Evolutionary conservation across 2,113 vertebrate genomes (phyloP).

Genomic region (Myotis yumanensis): DNA sequence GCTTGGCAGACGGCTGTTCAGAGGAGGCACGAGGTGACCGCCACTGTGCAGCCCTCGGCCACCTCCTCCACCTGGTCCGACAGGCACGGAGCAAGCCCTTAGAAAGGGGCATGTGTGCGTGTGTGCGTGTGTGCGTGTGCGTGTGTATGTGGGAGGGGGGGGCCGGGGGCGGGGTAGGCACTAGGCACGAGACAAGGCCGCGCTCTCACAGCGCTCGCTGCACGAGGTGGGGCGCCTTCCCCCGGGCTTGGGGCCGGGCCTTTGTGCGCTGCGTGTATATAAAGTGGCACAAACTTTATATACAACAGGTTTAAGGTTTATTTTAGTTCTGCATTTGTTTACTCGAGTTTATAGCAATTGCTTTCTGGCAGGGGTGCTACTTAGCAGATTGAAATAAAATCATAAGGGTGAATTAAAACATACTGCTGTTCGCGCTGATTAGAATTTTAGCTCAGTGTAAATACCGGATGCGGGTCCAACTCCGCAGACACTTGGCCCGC

Average conservation of each 20-base stretch:
- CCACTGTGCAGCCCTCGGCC: conserved; percentile 72
- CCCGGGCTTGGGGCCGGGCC: conserved; percentile 71
- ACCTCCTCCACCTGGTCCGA: conserved; percentile 77
- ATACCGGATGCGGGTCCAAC: conserved; percentile 92
- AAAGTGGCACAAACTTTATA: conserved; percentile 82
- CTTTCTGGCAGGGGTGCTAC: conserved; percentile 89
- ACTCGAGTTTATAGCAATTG: conserved; percentile 89
- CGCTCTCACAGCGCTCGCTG: conserved; percentile 73
- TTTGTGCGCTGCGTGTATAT: conserved; percentile 74
- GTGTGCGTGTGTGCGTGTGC: background rate
- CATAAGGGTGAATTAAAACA: conserved; percentile 91
- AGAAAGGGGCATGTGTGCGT: background rate
- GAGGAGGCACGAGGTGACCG: conserved; percentile 83
- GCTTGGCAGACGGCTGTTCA: conserved; percentile 86
- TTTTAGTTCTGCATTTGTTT: conserved; percentile 84
- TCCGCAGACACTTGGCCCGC: conserved; percentile 88
- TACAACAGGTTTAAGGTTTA: conserved; percentile 82
- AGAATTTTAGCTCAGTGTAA: conserved; percentile 89
- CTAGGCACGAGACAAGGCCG: conserved; percentile 7
- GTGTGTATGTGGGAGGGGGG: background rate
- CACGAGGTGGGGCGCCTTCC: conserved; percentile 45
- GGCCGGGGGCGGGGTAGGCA: too few species aligned
- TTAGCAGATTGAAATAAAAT: conserved; percentile 91
- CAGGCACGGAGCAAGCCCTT: conserved; percentile 58
- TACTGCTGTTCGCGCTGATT: conserved; percentile 88